Percentiles rank a stretch among this genome's conserved stretches.
phyloP scores from a whole-genome alignment of 2,888 invertebrate species.

The Trissonchulus sp. region DNA sequence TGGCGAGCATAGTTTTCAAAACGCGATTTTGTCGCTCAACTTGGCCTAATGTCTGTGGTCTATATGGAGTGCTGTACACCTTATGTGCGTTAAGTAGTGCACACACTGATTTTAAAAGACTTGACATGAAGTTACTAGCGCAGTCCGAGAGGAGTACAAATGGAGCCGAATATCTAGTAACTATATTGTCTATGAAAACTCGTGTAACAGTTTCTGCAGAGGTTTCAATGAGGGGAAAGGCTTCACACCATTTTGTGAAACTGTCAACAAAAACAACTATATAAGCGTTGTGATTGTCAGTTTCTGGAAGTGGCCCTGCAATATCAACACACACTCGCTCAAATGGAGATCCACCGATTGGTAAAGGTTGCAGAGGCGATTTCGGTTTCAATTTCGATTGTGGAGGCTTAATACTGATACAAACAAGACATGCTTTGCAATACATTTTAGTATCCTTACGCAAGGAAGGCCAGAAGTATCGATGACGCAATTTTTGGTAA shows the following conservation, averaged over 20 bases:
- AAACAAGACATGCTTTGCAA: conserved; percentile 34
- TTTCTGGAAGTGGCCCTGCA: conserved; percentile 37
- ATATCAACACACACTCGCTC: conserved; percentile 38
- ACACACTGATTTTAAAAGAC: conserved; percentile 31
- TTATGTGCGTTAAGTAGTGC: conserved; percentile 29
- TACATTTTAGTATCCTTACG: conserved; percentile 30
- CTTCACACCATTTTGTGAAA: too few species aligned
- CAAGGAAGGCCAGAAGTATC: conserved; percentile 37
- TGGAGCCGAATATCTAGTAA: too few species aligned
- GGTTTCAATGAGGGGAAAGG: too few species aligned
- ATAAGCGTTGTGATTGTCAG: conserved; percentile 36
- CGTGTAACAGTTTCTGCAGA: too few species aligned
- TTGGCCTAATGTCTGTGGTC: too few species aligned
- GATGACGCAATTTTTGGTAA: conserved; percentile 22
- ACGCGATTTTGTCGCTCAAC: too few species aligned
- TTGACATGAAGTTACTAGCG: conserved; percentile 35
- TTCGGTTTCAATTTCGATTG: not conserved
- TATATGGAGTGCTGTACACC: conserved; percentile 32
- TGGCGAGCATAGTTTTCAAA: too few species aligned
- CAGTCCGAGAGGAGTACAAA: conserved; percentile 36
- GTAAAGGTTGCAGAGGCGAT: too few species aligned
- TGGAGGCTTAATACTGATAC: conserved; percentile 31
- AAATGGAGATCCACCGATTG: conserved; percentile 36
- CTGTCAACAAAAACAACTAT: too few species aligned
- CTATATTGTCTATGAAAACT: conserved; percentile 34